Conservation (phyloP, 2,113 vertebrate genomes). For the Amphiprion ocellaris region DNA sequence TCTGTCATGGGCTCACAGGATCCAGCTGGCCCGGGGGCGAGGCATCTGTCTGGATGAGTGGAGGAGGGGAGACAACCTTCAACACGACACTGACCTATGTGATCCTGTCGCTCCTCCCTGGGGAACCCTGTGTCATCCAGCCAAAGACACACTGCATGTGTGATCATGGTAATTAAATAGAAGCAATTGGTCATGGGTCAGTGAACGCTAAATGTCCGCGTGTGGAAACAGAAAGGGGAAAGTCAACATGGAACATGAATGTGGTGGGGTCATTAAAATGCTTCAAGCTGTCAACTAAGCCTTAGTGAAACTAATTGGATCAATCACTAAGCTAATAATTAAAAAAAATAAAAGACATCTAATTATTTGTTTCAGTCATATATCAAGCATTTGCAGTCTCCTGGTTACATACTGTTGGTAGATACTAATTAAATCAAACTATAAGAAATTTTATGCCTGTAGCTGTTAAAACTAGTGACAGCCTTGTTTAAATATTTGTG, state of each 20-base stretch:
- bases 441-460: no score
- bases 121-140: conserved; percentile 53
- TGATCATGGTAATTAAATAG: conserved; percentile 68
- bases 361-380: neutral
- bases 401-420: neutral
- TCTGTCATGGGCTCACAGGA: conserved; percentile 20
- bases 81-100: conserved; percentile 60
- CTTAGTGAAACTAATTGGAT: neutral
- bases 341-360: neutral
- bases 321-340: neutral
- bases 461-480: no score
- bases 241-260: conserved; percentile 1
- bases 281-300: neutral
- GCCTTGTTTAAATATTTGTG: no score
- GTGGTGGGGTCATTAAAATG: conserved; percentile 18
- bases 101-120: conserved; percentile 52
- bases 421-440: neutral
- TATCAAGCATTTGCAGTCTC: neutral
- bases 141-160: conserved; percentile 62
- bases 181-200: conserved; percentile 67
- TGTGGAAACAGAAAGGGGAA: conserved; percentile 17
- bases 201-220: conserved; percentile 32
- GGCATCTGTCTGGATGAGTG: conserved; percentile 45
- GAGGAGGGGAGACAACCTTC: conserved; percentile 53
- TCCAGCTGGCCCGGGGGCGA: conserved; percentile 47